A percentile compares a stretch with the other conserved stretches of the same genome.
Evolutionary conservation across 2,113 vertebrate genomes (phyloP).

Genomic region (Cricetomys ansorgei): DNA sequence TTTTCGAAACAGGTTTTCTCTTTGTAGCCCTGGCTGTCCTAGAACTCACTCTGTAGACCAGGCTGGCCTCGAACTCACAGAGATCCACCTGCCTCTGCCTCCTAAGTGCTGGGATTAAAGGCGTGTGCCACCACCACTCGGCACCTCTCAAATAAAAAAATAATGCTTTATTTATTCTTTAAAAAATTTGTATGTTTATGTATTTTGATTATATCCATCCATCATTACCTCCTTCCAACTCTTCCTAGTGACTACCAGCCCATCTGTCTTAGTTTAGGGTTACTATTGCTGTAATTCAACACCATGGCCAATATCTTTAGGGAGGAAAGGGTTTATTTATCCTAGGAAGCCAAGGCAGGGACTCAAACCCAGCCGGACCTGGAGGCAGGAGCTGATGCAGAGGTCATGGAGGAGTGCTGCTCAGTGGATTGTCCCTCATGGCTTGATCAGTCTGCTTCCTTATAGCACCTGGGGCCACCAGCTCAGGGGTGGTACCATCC

Average conservation of each 20-base stretch:
- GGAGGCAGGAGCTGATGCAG: neutral
- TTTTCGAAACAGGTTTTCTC: no score
- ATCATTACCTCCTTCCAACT: neutral
- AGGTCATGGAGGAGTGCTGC: neutral
- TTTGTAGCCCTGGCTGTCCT: no score
- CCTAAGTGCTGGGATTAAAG: no score
- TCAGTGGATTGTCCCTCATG: neutral
- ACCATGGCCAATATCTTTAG: neutral
- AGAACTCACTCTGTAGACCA: no score
- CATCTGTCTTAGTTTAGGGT: neutral
- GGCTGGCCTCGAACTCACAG: no score
- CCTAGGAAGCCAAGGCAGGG: neutral
- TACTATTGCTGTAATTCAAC: neutral
- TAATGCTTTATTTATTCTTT: neutral
- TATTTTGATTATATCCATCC: neutral
- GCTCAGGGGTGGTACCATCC: neutral
- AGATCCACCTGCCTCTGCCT: no score
- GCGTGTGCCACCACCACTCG: no score
- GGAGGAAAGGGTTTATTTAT: neutral
- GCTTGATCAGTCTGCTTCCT: neutral
- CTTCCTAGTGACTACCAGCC: neutral
- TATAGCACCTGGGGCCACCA: neutral
- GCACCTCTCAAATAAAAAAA: no score
- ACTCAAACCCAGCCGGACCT: neutral
- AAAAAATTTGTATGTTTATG: neutral